A percentile compares a stretch with the other conserved stretches of the same genome.
Conservation (phyloP, 2,797 vertebrate genomes). For the Hydrocynus forskahlii region DNA sequence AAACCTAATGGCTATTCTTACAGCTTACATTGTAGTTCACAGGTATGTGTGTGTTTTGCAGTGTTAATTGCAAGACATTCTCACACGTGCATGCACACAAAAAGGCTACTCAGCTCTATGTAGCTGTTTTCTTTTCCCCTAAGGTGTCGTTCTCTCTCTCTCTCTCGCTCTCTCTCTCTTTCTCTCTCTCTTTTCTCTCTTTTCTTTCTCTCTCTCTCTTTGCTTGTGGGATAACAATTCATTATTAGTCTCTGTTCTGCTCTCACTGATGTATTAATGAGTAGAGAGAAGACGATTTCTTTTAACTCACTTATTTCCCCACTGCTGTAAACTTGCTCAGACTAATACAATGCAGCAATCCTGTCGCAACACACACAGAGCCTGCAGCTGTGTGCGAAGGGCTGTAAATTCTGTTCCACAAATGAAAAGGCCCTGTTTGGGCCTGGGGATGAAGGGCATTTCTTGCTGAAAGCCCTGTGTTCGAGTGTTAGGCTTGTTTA, state of each 20-base stretch:
- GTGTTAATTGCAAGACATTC: background rate
- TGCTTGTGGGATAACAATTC: background rate
- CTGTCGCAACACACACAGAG: background rate
- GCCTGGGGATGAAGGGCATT: constrained; percentile 4
- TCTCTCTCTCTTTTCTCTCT: background rate
- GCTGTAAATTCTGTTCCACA: constrained; percentile 22
- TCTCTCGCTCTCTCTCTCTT: constrained; percentile 25
- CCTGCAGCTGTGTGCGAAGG: background rate
- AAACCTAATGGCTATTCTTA: background rate
- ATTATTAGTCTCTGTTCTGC: constrained; percentile 1
- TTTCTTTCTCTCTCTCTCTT: constrained; percentile 3
- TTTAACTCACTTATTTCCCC: background rate
- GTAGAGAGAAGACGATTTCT: constrained; percentile 13
- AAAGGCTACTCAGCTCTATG: background rate
- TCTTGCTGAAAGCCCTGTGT: constrained; percentile 1
- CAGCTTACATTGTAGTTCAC: background rate
- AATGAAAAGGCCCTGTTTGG: constrained; percentile 24
- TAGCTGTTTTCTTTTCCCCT: background rate
- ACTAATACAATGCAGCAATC: background rate
- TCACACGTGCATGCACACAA: background rate
- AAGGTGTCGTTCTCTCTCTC: background rate
- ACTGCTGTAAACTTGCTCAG: constrained; percentile 9
- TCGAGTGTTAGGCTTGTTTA: constrained; percentile 35
- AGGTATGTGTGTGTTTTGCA: background rate
- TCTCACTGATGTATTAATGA: constrained; percentile 21